These are phyloP conservation scores for Caenorhabditis latens DNA, from an alignment of 1,140 invertebrate genomes.

Conservation along the genomic window DNA sequence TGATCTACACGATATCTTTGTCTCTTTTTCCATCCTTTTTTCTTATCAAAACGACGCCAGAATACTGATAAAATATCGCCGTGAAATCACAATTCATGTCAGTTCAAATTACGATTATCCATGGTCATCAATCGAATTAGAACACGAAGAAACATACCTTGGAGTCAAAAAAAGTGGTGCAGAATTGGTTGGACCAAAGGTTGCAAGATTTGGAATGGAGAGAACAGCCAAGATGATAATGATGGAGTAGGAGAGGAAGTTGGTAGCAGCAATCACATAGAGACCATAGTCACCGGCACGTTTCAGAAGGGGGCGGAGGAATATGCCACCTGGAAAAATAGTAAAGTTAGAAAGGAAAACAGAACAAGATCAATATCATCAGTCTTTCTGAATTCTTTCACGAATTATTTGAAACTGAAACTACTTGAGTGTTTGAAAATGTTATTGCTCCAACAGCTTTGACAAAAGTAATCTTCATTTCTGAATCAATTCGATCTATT, in stretches of 20 bases:
- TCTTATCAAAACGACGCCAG: no score
- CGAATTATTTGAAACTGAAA: no score
- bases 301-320: conserved; percentile 58
- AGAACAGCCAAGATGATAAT: conserved; percentile 38
- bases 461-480: no score
- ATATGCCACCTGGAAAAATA: conserved; percentile 46
- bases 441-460: no score
- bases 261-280: conserved; percentile 19
- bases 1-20: background rate
- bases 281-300: conserved; percentile 52
- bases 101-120: background rate
- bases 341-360: background rate
- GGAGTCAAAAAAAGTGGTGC: conserved; percentile 51
- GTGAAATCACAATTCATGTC: background rate
- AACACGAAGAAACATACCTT: conserved; percentile 32
- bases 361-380: background rate
- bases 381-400: no score
- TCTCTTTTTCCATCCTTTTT: no score
- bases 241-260: conserved; percentile 50
- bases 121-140: background rate
- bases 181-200: conserved; percentile 54
- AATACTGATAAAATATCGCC: conserved; percentile 7
- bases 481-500: no score
- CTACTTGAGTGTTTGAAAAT: no score
- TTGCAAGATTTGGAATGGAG: conserved; percentile 54